Evolutionary conservation across 2,888 invertebrate species (phyloP).

Genomic region (Papilio demoleus): DNA sequence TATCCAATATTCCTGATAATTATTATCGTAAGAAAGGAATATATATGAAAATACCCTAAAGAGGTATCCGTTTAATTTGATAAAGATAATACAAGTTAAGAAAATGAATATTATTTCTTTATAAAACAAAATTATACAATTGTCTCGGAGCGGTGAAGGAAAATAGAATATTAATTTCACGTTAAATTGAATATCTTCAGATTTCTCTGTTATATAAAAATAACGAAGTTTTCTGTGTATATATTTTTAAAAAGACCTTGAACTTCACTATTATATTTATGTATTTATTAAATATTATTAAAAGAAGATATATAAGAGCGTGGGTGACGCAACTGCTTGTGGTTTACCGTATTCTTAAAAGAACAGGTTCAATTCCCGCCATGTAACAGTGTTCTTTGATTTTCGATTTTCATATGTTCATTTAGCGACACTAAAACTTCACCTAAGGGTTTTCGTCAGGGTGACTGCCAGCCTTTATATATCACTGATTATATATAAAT

Average conservation of each 20-base stretch:
- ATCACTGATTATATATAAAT: no score
- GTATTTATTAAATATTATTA: no score
- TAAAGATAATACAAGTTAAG: not conserved
- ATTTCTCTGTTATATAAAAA: not conserved
- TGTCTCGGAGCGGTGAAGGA: constrained; percentile 3
- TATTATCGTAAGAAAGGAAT: not conserved
- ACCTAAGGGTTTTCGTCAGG: no score
- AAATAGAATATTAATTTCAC: constrained; percentile 17
- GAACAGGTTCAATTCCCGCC: no score
- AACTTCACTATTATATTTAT: not conserved
- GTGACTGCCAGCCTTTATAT: no score
- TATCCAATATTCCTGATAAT: not conserved
- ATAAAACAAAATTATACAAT: not conserved
- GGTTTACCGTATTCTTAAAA: no score
- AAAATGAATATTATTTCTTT: not conserved
- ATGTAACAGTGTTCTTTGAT: no score
- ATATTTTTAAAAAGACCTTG: not conserved
- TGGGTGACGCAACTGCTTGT: no score
- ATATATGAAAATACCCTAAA: not conserved
- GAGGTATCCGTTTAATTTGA: not conserved
- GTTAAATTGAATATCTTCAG: not conserved
- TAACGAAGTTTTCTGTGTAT: not conserved
- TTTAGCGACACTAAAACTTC: no score
- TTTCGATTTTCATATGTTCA: no score
- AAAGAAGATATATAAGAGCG: no score